Evolutionary conservation across 1,140 invertebrate species (phyloP), one percentile per base, ranked within the genome.

Genomic region (Monomorium pharaonis): DNA sequence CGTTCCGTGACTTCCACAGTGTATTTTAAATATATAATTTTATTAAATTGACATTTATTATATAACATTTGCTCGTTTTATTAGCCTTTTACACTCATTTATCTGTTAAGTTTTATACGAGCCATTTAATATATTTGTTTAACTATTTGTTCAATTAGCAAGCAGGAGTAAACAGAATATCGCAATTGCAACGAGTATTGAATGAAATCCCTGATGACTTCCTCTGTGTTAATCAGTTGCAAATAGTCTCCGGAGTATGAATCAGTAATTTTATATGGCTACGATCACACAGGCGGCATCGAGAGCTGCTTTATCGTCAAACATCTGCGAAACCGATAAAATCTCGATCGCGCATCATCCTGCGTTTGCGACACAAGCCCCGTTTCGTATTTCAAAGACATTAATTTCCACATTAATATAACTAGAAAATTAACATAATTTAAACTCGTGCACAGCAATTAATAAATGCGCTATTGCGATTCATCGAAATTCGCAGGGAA

Each of bases 141-240:
- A 37, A 37, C 37, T n/a, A n/a, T n/a, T 37, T 7, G 37, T 2
- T 37, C 7, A 37, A 86, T 89, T 86, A 78, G 54, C 37, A 9
- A 83, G n/a, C 42, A 3, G 44, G 16, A 12, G 27, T 37, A 56
- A 75, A 37, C 30, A 51, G 30, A 33, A 2, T n/a, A n/a, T 54
- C n/a, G 30, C 18, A 10, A 70, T 56, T 21, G 21, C n/a, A n/a
- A 69, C 24, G 10, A 30, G 5, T 24, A 30, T 3, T 30, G 10
- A n/a, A 69, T 42, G 6, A 44, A 7, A 49, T 51, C 3, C 27
- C 4, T 30, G 27, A 51, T 0, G 3, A 51, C 33, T 51, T 51
- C 5, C 33, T 30, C 1, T 47, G 3, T 14, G 4, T 18, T 49
- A 27, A 70, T 70, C 24, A 30, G 7, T 18, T 18, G 16, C 67